Percentiles rank a stretch among this genome's conserved stretches.
Evolutionary conservation across 2,888 invertebrate species (phyloP).

Genomic region (Lumbricus terrestris): DNA sequence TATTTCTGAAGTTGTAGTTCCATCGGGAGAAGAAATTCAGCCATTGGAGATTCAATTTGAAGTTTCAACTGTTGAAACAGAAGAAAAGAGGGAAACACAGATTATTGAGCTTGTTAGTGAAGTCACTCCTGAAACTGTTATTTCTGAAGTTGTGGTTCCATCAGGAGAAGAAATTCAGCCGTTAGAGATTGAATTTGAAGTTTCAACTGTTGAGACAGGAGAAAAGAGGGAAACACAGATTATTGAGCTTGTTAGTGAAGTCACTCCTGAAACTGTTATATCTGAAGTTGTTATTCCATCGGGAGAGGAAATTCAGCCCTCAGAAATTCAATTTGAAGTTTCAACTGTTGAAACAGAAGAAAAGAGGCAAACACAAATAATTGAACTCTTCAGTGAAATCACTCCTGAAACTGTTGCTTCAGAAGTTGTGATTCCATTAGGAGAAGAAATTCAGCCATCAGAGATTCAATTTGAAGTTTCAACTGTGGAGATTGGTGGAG

Average conservation of each 20-base stretch:
- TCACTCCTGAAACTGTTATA: not conserved
- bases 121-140: constrained; percentile 29
- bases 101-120: constrained; percentile 8
- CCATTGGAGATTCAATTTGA: constrained; percentile 16
- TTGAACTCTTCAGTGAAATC: not conserved
- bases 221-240: constrained; percentile 22
- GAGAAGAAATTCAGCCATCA: not conserved
- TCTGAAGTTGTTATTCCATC: constrained; percentile 19
- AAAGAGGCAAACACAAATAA: not conserved
- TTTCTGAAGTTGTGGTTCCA: constrained; percentile 20
- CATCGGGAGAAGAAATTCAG: constrained; percentile 21
- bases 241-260: constrained; percentile 12
- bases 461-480: not conserved
- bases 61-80: constrained; percentile 24
- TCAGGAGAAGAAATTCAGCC: constrained; percentile 24
- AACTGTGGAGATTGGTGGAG: not conserved
- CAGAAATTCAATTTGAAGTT: constrained; percentile 24
- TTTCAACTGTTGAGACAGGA: constrained; percentile 21
- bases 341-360: constrained; percentile 24
- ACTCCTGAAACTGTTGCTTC: not conserved
- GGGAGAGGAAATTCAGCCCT: constrained; percentile 29
- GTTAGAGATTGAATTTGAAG: constrained; percentile 21
- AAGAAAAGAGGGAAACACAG: constrained; percentile 21
- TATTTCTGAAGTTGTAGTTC: not conserved
- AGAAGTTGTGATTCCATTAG: not conserved